Evolutionary conservation across 2,797 vertebrate genomes (phyloP).

Genomic region (Anniella stebbinsi): DNA sequence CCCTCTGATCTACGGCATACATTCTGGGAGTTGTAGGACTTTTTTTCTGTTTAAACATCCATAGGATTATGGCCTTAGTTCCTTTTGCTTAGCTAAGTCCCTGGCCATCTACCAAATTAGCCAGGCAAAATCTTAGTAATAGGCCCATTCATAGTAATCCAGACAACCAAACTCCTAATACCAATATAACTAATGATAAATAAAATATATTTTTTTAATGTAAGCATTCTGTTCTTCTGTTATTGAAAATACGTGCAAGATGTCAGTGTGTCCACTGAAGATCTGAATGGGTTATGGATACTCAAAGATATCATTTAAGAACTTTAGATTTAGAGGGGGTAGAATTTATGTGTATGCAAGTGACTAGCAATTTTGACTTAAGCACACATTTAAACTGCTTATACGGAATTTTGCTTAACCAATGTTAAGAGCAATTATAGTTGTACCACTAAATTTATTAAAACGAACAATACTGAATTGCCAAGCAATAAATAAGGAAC

Average conservation of each 20-base stretch:
- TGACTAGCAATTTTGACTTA: slow-evolving; percentile 14
- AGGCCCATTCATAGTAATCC: not conserved
- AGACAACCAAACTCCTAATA: not conserved
- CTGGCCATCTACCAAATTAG: no score
- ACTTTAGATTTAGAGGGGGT: not conserved
- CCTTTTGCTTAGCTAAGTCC: not conserved
- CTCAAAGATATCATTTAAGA: not conserved
- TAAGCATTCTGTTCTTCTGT: no score
- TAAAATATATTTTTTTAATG: not conserved
- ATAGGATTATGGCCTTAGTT: not conserved
- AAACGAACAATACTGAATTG: slow-evolving; percentile 38
- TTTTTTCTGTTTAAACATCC: no score
- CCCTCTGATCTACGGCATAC: no score
- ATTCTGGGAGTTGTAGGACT: no score
- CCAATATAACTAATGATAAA: not conserved
- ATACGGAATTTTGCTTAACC: slow-evolving; percentile 32
- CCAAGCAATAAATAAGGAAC: slow-evolving; percentile 22
- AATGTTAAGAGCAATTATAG: slow-evolving; percentile 40
- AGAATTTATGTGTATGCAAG: not conserved
- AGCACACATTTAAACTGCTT: slow-evolving; percentile 1
- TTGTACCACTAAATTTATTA: slow-evolving; percentile 24
- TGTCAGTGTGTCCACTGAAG: not conserved
- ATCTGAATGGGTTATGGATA: not conserved
- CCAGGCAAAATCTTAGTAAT: not conserved
- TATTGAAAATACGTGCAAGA: not conserved